Base-by-base conservation (phyloP, 2,797 vertebrate species). In the Toxotes lorentzi region DNA sequence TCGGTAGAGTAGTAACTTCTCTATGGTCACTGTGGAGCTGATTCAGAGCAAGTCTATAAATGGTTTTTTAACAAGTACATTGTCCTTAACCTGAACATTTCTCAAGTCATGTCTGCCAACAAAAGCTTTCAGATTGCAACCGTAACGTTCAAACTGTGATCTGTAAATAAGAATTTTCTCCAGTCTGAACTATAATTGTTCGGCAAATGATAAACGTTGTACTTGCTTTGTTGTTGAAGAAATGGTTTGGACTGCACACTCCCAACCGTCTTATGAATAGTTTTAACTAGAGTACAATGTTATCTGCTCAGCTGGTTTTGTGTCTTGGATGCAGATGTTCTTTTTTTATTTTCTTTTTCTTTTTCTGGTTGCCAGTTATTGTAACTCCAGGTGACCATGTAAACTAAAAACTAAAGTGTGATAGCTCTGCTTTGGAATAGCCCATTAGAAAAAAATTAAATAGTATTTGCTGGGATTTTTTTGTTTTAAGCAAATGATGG, bases 11-110 rank as follows among this genome's bases (percentile, higher is more conserved):
- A 34, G 60, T 9, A 63, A 38, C 41, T 58, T 60, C 64, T 27
- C 50, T 24, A 27, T 11, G 27, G 56, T 69, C 66, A 21, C 69
- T n/a, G 57, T 30, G 38, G 63, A 77, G 58, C 54, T 73, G 63
- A 83, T 71, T 71, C 56, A 69, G 57, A 43, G 60, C n/a, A 40
- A 30, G 70, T 83, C 23, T 13, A 34, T 17, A 35, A 61, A 62
- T 11, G 66, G 66, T 60, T 9, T 41, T 50, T 41, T 24, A 7
- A 48, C 6, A 65, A 34, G 53, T 7, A 24, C 24, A 66, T 32
- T 27, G 41, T 67, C n/a, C 27, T 53, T 60, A 41, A 63, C 43
- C 65, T 50, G 43, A 24, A 50, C 41, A 8, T 65, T 53, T 68
- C 40, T 61, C 11, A 65, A 50, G 30, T 17, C 11, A 2, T 12